Base-by-base conservation (phyloP, 2,888 invertebrate species). In the Chloroclystis v-ata region DNA sequence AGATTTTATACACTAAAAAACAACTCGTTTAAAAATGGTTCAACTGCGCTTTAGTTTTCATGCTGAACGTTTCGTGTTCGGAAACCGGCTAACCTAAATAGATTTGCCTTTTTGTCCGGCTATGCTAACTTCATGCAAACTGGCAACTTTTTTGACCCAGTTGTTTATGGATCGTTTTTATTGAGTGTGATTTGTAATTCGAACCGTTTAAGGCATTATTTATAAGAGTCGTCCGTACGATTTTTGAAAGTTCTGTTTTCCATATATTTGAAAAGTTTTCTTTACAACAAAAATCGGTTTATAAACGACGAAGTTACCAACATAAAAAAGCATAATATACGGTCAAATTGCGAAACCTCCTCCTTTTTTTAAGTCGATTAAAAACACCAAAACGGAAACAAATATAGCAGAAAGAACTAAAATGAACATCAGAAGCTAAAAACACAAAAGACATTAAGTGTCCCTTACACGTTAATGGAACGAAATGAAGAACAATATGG, bases 401-500 rank as follows among this genome's bases (percentile, higher is more conserved):
- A n/a, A n/a, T n/a, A n/a, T n/a, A n/a, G n/a, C n/a, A n/a, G n/a
- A 8, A 11, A 12, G 16, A 28, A 28, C 10, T 29, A 20, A 14
- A 7, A 8, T 16, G 11, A 35, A 35, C 8, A n/a, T n/a, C 10
- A 24, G 35, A 29, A 43, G 11, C 11, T 12, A 43, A 13, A 40
- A 40, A 30, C 45, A 43, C 32, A 30, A 44, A 69, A 61, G 62
- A 67, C 72, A 70, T 72, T 55, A 57, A 73, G 61, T 69, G 66
- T 80, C 67, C 67, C 65, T 68, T 62, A 67, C 60, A 71, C 77
- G 72, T 72, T 81, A 83, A 82, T 83, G 78, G 82, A 77, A 79
- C 67, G 75, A 71, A 75, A 72, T 70, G 69, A 74, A 71, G 69
- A 80, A 84, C 83, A 84, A 83, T 78, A 75, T 73, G 83, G 76